Conservation (phyloP, 2,797 vertebrate genomes). For the Luscinia luscinia region DNA sequence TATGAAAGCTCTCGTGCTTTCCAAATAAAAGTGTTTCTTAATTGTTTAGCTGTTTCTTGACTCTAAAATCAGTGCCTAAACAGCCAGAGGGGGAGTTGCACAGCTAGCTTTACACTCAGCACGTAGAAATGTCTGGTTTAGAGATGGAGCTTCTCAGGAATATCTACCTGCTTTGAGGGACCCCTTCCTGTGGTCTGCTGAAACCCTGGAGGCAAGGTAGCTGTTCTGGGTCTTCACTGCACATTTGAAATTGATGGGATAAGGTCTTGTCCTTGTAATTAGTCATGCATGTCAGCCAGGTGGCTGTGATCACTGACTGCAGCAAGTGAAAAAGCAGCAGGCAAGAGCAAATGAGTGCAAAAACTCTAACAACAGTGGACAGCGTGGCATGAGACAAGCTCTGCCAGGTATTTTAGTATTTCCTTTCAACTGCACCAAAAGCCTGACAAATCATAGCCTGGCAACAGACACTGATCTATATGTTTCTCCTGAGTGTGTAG, state of each 20-base stretch:
- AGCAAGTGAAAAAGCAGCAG: neutral
- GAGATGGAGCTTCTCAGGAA: neutral
- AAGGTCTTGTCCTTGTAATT: neutral
- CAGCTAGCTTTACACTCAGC: neutral
- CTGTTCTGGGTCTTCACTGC: neutral
- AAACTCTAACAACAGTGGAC: neutral
- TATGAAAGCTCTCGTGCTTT: neutral
- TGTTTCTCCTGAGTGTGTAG: neutral
- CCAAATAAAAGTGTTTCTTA: neutral
- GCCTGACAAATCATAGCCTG: neutral
- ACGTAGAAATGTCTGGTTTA: neutral
- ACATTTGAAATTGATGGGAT: constrained; percentile 12
- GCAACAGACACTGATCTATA: neutral
- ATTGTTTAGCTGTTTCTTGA: neutral
- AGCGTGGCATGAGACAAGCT: neutral
- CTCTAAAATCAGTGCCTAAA: neutral
- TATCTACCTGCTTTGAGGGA: neutral
- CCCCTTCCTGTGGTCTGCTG: neutral
- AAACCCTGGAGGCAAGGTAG: neutral
- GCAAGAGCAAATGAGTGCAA: neutral
- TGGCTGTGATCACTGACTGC: neutral
- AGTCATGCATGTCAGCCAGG: neutral
- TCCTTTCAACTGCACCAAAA: neutral
- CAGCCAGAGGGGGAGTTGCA: neutral
- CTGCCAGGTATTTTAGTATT: neutral